Evolutionary conservation across 2,797 vertebrate genomes (phyloP).

Genomic region (Epinephelus awoara): DNA sequence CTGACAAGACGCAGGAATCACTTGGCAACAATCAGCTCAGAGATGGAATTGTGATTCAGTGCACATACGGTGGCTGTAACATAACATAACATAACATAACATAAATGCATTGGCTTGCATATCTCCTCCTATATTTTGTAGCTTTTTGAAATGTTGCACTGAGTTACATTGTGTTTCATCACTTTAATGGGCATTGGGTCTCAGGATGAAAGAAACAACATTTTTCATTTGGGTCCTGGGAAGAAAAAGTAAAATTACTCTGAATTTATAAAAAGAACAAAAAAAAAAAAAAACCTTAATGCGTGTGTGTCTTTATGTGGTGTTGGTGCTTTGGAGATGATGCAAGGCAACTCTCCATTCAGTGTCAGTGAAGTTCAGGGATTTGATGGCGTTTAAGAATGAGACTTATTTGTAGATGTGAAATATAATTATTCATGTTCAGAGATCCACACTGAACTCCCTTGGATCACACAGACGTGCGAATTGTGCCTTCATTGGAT

Average conservation of each 20-base stretch:
- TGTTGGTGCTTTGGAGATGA: constrained; percentile 45
- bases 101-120: constrained; percentile 11
- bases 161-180: constrained; percentile 76
- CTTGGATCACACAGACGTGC: background rate
- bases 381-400: constrained; percentile 8
- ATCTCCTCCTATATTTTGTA: constrained; percentile 28
- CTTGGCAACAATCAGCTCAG: background rate
- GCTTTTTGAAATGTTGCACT: constrained; percentile 43
- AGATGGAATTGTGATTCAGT: constrained; percentile 18
- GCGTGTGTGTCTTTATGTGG: constrained; percentile 8
- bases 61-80: constrained; percentile 15
- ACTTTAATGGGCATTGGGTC: constrained; percentile 66
- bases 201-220: constrained; percentile 57
- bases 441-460: constrained; percentile 10
- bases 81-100: constrained; percentile 44
- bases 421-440: constrained; percentile 19
- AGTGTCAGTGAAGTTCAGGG: constrained; percentile 18
- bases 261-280: constrained; percentile 20
- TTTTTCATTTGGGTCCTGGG: constrained; percentile 57
- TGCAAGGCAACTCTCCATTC: constrained; percentile 35
- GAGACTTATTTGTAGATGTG: constrained; percentile 9
- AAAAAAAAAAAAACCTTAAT: background rate
- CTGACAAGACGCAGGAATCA: constrained; percentile 10
- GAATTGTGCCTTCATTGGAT: constrained; percentile 21
- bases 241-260: constrained; percentile 38